Base-by-base conservation (phyloP, 2,113 vertebrate species). In the Onychostoma macrolepis region DNA sequence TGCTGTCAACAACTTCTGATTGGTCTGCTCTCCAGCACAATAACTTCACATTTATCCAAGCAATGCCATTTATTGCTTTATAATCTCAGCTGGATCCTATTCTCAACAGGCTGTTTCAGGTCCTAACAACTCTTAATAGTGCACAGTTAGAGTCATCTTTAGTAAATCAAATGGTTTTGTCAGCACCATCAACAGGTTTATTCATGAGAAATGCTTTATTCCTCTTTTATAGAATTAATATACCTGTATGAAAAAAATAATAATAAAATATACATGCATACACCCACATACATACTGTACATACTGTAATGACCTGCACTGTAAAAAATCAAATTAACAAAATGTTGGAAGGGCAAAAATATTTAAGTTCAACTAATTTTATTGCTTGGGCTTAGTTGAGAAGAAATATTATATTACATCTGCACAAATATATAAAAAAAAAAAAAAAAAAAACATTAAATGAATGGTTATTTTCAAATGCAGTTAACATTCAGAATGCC, bases 51-150 rank as follows among this genome's bases (percentile, higher is more conserved):
- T 50, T 89, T 78, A 88, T 69, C 3, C 58, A 87, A 87, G 91
- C 88, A 76, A 58, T 83, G 89, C 21, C 87, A 33, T 91, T 89
- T 76, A 91, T 76, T 86, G 85, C 79, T 86, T 89, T 90, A 91
- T 90, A 90, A 71, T 91, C 88, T 92, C 82, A 87, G 86, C 82
- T 0, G 30, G 80, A 85, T 88, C 83, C 69, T 86, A 87, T 83
- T 38, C 33, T 21, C 53, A 41, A 87, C 72, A 78, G 90, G 87
- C 88, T 7, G 26, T n/a, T 69, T 50, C 89, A 75, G 61, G 13
- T 65, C 26, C 11, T 28, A 65, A 43, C 4, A 43, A 38, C 21
- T n/a, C 7, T n/a, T 43, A 75, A 41, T 43, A 43, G 36, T 75
- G 71, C 21, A 3, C 21, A 43, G 13, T 36, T 75, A 72, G 21